Evolutionary conservation across 2,888 invertebrate species (phyloP).

Genomic region (Melanostoma mellinum): DNA sequence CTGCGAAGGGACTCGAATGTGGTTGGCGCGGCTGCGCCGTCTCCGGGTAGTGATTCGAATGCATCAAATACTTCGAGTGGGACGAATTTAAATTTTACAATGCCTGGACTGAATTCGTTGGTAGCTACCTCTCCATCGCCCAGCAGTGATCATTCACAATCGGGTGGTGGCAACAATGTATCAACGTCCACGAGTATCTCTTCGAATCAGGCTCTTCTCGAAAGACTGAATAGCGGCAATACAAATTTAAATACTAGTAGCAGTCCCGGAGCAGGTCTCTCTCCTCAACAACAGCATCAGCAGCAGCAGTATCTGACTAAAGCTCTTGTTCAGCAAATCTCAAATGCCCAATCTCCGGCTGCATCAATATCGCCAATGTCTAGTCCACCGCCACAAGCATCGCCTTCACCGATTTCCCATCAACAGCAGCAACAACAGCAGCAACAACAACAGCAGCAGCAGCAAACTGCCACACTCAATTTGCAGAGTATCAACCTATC

Average conservation of each 20-base stretch:
- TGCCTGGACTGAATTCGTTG: slow-evolving; percentile 84
- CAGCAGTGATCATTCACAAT: slow-evolving; percentile 80
- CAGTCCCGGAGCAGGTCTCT: slow-evolving; percentile 76
- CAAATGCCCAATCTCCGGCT: slow-evolving; percentile 79
- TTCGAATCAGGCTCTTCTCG: slow-evolving; percentile 79
- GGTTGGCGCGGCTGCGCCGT: slow-evolving; percentile 82
- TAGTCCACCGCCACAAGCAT: slow-evolving; percentile 83
- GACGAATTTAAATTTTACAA: slow-evolving; percentile 83
- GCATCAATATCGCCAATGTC: slow-evolving; percentile 84
- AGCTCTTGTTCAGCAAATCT: slow-evolving; percentile 77
- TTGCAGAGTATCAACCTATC: slow-evolving; percentile 89
- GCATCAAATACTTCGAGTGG: slow-evolving; percentile 79
- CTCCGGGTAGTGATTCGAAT: slow-evolving; percentile 82
- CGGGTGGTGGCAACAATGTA: slow-evolving; percentile 63
- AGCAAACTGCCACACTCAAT: slow-evolving; percentile 83
- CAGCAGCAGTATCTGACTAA: slow-evolving; percentile 78
- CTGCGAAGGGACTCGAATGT: slow-evolving; percentile 82
- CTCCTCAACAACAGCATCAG: slow-evolving; percentile 77
- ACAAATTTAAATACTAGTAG: slow-evolving; percentile 73
- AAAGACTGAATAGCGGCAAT: slow-evolving; percentile 80
- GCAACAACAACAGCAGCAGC: slow-evolving; percentile 80
- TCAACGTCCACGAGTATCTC: slow-evolving; percentile 76
- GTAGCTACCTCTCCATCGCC: slow-evolving; percentile 82
- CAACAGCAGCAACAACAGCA: slow-evolving; percentile 78
- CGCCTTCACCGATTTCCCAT: slow-evolving; percentile 78